Evolutionary conservation across 2,797 vertebrate species (phyloP).

Genomic region (Paratrypauchen microcephalus): DNA sequence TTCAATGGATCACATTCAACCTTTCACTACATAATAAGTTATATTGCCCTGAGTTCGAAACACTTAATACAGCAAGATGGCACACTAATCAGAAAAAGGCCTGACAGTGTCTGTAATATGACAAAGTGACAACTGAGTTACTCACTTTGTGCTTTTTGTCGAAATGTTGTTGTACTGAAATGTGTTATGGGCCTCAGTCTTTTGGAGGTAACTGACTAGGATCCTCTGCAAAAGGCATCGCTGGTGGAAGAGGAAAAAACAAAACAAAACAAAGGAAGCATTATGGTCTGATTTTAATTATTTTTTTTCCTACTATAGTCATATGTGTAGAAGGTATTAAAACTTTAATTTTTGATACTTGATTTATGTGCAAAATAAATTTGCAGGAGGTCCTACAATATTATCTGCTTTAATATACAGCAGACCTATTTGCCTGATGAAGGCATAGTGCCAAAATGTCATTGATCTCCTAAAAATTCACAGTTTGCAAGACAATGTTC

Average conservation of each 20-base stretch:
- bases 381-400: neutral
- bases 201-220: constrained; percentile 81
- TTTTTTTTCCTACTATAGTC: neutral
- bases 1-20: constrained; percentile 19
- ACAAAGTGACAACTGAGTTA: constrained; percentile 6
- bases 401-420: neutral
- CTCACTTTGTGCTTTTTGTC: constrained; percentile 61
- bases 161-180: constrained; percentile 64
- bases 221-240: constrained; percentile 81
- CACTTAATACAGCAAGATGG: constrained; percentile 36
- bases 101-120: constrained; percentile 1
- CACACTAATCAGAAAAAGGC: neutral
- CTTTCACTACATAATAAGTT: constrained; percentile 5
- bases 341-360: neutral
- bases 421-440: neutral
- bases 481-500: too few relatives aligned
- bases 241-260: constrained; percentile 55
- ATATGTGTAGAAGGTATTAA: neutral
- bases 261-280: neutral
- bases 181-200: constrained; percentile 59
- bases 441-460: too few relatives aligned
- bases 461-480: too few relatives aligned
- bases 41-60: constrained; percentile 57
- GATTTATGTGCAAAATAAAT: neutral
- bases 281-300: neutral